Percentiles rank a stretch among this genome's conserved stretches.
phyloP scores from a whole-genome alignment of 2,113 vertebrate species.

The Elachura formosa region DNA sequence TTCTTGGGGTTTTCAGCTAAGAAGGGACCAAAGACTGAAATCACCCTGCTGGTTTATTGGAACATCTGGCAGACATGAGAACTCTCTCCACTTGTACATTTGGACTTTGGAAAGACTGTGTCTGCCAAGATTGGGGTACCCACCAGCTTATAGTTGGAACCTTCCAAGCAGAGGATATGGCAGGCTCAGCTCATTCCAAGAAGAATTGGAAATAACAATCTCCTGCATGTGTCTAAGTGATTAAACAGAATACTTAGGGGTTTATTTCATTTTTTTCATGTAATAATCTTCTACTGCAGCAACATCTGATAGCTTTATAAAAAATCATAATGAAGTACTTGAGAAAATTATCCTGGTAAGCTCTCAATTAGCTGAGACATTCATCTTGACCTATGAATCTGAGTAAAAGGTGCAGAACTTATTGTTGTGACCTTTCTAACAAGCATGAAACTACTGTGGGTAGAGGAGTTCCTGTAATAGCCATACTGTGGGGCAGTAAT shows the following conservation, averaged over 20 bases:
- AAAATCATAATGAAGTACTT: conserved; percentile 30
- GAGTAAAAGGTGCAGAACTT: conserved; percentile 48
- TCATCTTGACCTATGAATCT: conserved; percentile 68
- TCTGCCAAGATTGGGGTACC: neutral
- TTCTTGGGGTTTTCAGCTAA: neutral
- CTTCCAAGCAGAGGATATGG: neutral
- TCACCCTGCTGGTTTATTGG: neutral
- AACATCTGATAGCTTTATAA: conserved; percentile 57
- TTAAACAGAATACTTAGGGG: conserved; percentile 49
- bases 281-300: conserved; percentile 53
- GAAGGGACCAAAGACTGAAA: neutral
- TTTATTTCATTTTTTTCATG: conserved; percentile 42
- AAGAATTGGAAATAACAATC: neutral
- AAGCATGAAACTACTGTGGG: conserved; percentile 47
- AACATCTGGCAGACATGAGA: neutral
- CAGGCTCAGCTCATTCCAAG: conserved; percentile 35
- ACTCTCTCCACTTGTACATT: neutral
- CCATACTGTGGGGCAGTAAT: conserved; percentile 41
- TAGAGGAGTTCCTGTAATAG: conserved; percentile 33
- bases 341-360: conserved; percentile 43
- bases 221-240: conserved; percentile 15
- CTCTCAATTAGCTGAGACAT: conserved; percentile 55
- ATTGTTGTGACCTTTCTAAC: conserved; percentile 52
- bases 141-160: neutral
- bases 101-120: neutral